A percentile compares a stretch with the other conserved stretches of the same genome.
Conservation (phyloP, 2,797 vertebrate species). For the Crypturellus tataupa region DNA sequence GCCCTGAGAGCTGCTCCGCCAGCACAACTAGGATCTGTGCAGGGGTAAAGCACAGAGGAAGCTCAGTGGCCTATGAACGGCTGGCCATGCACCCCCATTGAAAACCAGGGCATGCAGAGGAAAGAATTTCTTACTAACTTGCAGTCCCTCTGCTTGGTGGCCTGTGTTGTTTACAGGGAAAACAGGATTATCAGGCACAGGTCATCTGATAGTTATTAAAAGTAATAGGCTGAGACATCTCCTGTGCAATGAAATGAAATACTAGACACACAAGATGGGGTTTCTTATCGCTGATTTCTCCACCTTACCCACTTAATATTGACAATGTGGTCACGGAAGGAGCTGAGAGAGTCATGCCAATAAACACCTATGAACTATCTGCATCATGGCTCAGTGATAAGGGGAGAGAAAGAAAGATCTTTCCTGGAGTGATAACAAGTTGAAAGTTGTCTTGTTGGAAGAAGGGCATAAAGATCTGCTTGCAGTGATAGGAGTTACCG, state of each 20-base stretch:
- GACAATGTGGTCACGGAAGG: background rate
- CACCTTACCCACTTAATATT: background rate
- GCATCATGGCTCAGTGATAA: conserved; percentile 15
- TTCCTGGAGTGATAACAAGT: background rate
- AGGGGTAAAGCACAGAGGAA: accelerated
- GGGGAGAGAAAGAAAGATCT: background rate
- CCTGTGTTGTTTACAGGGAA: background rate
- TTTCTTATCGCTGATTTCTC: background rate
- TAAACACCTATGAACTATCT: conserved; percentile 39
- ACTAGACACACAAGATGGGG: conserved; percentile 18
- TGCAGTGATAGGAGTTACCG: background rate
- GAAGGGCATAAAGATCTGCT: background rate
- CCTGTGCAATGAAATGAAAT: conserved; percentile 12
- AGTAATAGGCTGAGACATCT: background rate
- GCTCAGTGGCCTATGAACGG: background rate
- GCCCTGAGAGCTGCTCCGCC: background rate
- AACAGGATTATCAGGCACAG: background rate
- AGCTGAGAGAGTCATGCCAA: conserved; percentile 16
- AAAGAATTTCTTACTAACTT: background rate
- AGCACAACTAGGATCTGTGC: background rate
- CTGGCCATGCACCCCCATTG: background rate
- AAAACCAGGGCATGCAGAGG: background rate
- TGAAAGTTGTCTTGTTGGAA: background rate
- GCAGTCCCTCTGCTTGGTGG: background rate
- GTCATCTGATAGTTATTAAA: background rate